Evolutionary conservation across 2,797 vertebrate species (phyloP), one percentile per base, ranked within the genome.

Genomic region (Poeciliopsis presidionis): DNA sequence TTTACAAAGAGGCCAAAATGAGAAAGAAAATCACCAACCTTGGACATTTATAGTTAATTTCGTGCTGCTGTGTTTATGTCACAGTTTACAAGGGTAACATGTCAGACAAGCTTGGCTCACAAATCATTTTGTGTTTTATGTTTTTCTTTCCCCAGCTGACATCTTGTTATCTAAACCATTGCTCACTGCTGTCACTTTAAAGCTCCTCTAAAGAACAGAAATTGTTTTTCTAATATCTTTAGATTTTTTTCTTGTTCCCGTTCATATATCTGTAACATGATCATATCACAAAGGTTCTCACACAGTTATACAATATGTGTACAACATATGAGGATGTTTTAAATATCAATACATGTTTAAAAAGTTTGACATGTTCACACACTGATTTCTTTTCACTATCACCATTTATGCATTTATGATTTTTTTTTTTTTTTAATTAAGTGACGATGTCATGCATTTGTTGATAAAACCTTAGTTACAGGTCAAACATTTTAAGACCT

Each of bases 101-200:
- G 57, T 33, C 57, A 61, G 30, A 61, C n/a, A 30, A 61, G 57
- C 28, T 61, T 28, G 57, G 28, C 57, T 30, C 57, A 61, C 28
- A 61, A 61, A 61, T 61, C 13, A 61, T 61, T 61, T 61, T 33
- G 28, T 61, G 13, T 61, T 61, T 61, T 7, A 61, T 30, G 57
- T 61, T 30, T 61, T 61, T 59, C 6, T 61, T 61, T 59, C 57
- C n/a, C n/a, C 57, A 33, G 57, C 57, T 33, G 57, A 30, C 57
- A 59, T 59, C 57, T 55, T 55, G 53, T 61, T 61, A 33, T 61
- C 57, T 61, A 33, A 61, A 16, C 57, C 57, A 33, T 61, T 61
- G 4, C 28, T 61, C 28, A 61, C 5, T 61, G 13, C 28, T 61
- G 57, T 33, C 57, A 61, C 57, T 61, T 61, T 25, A 61, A 61